Evolutionary conservation across 2,888 invertebrate genomes (phyloP).

Genomic region (Anarsia innoxiella): DNA sequence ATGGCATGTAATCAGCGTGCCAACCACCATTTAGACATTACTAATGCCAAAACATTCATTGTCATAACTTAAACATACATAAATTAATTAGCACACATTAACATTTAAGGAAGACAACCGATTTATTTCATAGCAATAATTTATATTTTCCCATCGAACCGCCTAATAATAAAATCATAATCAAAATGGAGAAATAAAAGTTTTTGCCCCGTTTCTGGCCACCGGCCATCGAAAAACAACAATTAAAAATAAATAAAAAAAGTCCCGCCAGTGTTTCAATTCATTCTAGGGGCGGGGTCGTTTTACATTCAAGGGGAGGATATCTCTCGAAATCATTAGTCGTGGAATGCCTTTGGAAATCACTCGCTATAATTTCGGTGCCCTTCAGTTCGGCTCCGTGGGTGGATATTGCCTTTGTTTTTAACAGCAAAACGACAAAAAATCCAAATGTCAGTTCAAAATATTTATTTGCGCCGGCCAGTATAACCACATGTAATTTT

Average conservation of each 20-base stretch:
- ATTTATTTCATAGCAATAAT: constrained; percentile 15
- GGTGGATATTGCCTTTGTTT: constrained; percentile 70
- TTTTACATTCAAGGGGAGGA: constrained; percentile 74
- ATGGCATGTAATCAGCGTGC: constrained; percentile 12
- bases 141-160: constrained; percentile 19
- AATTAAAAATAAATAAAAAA: constrained; percentile 67
- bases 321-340: constrained; percentile 72
- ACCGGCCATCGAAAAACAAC: constrained; percentile 62
- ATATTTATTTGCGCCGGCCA: constrained; percentile 62
- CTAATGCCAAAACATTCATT: constrained; percentile 14
- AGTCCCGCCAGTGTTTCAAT: constrained; percentile 65
- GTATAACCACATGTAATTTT: constrained; percentile 55
- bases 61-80: constrained; percentile 12
- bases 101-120: not conserved
- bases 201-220: constrained; percentile 40
- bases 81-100: constrained; percentile 6
- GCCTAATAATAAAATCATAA: constrained; percentile 15
- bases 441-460: constrained; percentile 56
- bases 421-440: constrained; percentile 51
- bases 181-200: constrained; percentile 19
- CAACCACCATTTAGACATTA: constrained; percentile 15
- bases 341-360: constrained; percentile 63
- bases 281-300: constrained; percentile 68
- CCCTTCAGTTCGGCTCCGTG: constrained; percentile 54
- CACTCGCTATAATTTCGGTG: constrained; percentile 62